A percentile compares a stretch with the other conserved stretches of the same genome.
phyloP scores from a whole-genome alignment of 2,888 invertebrate genomes.

The Standfussiana lucernea region DNA sequence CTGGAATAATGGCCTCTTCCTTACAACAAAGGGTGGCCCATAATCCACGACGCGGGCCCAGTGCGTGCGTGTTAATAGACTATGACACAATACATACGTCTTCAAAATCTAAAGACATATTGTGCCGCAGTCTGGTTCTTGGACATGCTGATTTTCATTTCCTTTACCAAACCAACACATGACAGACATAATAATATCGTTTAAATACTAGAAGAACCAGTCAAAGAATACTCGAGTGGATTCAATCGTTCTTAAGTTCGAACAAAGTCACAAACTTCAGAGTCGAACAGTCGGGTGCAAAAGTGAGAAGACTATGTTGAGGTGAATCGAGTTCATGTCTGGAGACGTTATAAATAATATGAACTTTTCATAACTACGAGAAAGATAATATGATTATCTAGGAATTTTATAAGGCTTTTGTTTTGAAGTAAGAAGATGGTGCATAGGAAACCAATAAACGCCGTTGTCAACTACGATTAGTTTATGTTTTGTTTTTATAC shows the following conservation, averaged over 20 bases:
- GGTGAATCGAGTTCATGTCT: constrained; percentile 46
- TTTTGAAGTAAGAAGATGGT: not conserved
- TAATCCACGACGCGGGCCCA: too few relatives aligned
- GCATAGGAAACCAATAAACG: not conserved
- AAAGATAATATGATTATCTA: constrained; percentile 20
- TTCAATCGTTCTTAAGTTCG: constrained; percentile 57
- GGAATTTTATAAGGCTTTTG: constrained; percentile 14
- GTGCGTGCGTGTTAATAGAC: too few relatives aligned
- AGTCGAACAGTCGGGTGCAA: constrained; percentile 34
- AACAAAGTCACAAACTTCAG: constrained; percentile 55
- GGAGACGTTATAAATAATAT: constrained; percentile 54
- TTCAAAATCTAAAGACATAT: too few relatives aligned
- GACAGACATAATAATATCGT: constrained; percentile 28
- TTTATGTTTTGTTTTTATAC: not conserved
- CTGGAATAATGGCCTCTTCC: too few relatives aligned
- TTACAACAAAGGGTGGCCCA: too few relatives aligned
- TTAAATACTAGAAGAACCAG: constrained; percentile 25
- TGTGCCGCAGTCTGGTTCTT: too few relatives aligned
- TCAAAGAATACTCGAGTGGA: constrained; percentile 43
- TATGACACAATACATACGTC: too few relatives aligned
- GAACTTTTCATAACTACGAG: constrained; percentile 34
- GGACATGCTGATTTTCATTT: too few relatives aligned
- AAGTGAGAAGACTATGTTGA: constrained; percentile 56
- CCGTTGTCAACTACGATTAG: not conserved
- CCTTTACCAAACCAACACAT: too few relatives aligned